Percentiles rank a stretch among this genome's conserved stretches.
phyloP scores from a whole-genome alignment of 2,113 vertebrate genomes.

The Limanda limanda region DNA sequence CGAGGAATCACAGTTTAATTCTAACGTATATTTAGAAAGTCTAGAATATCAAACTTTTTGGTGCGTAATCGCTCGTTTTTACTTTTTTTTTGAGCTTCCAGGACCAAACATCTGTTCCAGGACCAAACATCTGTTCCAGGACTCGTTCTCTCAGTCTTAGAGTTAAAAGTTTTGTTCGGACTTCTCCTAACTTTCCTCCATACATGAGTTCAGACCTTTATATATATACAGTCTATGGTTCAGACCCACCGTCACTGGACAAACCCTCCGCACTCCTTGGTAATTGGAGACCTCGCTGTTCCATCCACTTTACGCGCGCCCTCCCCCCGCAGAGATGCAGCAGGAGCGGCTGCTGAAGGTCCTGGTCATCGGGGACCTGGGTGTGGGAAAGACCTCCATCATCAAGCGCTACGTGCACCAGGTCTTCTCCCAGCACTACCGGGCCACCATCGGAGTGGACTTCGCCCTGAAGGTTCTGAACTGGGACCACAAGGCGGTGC shows the following conservation, averaged over 20 bases:
- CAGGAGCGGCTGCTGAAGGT: constrained; percentile 84
- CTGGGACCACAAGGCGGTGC: constrained; percentile 80
- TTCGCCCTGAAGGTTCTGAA: constrained; percentile 83
- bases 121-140: too few relatives aligned
- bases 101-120: too few relatives aligned
- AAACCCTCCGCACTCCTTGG: neutral
- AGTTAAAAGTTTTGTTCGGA: neutral
- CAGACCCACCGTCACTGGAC: neutral
- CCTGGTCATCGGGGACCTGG: constrained; percentile 83
- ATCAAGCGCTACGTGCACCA: constrained; percentile 86
- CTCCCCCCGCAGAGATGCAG: constrained; percentile 62
- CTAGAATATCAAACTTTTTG: neutral
- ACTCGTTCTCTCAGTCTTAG: too few relatives aligned
- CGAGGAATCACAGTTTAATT: too few relatives aligned
- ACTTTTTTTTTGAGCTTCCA: too few relatives aligned
- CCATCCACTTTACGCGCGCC: neutral
- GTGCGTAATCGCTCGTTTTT: neutral
- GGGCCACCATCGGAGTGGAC: constrained; percentile 85
- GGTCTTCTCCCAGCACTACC: constrained; percentile 86
- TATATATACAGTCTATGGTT: too few relatives aligned
- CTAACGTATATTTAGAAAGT: too few relatives aligned
- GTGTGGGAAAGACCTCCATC: constrained; percentile 84
- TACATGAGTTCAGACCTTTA: too few relatives aligned
- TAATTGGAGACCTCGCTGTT: constrained; percentile 25
- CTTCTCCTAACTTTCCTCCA: neutral